A percentile compares a stretch with the other conserved stretches of the same genome.
Evolutionary conservation across 2,797 vertebrate species (phyloP).

Genomic region (Threskiornis aethiopicus): DNA sequence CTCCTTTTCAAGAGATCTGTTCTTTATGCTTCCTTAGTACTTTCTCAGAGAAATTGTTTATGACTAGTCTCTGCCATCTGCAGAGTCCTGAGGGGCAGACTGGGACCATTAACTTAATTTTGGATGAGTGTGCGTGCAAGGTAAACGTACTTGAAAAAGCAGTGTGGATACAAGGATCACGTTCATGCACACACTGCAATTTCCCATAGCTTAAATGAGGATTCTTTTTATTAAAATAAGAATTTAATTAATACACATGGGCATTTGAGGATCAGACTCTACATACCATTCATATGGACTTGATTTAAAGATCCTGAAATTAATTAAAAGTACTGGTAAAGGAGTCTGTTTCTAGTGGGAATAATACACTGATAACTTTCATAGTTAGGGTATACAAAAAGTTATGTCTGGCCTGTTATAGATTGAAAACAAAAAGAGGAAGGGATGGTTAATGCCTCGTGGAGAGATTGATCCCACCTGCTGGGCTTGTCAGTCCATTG

Average conservation of each 20-base stretch:
- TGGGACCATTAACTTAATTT: constrained; percentile 24
- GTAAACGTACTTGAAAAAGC: background rate
- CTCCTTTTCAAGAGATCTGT: background rate
- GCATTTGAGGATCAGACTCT: constrained; percentile 29
- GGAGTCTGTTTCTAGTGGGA: background rate
- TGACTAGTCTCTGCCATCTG: background rate
- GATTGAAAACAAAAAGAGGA: background rate
- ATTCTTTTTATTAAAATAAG: constrained; percentile 41
- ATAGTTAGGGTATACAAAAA: background rate
- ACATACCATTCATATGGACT: background rate
- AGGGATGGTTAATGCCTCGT: background rate
- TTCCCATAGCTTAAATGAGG: constrained; percentile 39
- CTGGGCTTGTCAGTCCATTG: background rate
- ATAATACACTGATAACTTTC: background rate
- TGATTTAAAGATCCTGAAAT: constrained; percentile 46
- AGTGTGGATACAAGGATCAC: background rate
- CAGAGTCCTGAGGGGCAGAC: background rate
- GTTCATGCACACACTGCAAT: background rate
- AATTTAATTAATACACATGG: constrained; percentile 57
- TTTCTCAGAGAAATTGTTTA: constrained; percentile 3
- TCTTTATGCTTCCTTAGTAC: background rate
- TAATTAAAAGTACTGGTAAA: constrained; percentile 1
- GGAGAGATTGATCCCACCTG: background rate
- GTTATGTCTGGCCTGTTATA: background rate
- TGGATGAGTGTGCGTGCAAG: background rate